phyloP scores from a whole-genome alignment of 23 tunicate genomes.

The Ascidia mentula region DNA sequence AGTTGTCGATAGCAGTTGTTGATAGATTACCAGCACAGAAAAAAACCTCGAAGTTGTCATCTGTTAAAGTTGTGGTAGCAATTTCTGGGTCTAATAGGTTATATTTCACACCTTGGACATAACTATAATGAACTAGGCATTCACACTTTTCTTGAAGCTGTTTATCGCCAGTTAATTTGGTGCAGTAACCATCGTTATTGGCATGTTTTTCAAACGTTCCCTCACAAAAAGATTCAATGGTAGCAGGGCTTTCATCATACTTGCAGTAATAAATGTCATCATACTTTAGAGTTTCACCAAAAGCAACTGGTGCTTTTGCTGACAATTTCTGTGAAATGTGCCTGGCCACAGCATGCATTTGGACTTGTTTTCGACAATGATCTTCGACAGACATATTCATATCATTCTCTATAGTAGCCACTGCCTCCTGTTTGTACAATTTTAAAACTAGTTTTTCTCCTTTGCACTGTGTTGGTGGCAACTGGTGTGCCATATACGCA shows the following conservation, averaged over 20 bases:
- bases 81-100: slow-evolving; percentile 13
- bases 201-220: slow-evolving; percentile 4
- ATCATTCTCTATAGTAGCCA: background rate
- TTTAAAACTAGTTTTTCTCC: slow-evolving; percentile 15
- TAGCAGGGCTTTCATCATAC: slow-evolving; percentile 11
- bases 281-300: slow-evolving; percentile 4
- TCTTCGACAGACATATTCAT: background rate
- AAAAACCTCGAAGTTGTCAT: slow-evolving; percentile 9
- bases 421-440: slow-evolving; percentile 12
- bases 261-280: slow-evolving; percentile 5
- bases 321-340: slow-evolving; percentile 1
- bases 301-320: slow-evolving; percentile 9
- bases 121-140: slow-evolving; percentile 3
- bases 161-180: background rate
- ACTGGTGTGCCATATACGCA: slow-evolving; percentile 20
- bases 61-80: background rate
- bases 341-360: slow-evolving; percentile 23
- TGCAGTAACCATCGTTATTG: slow-evolving; percentile 7
- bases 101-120: slow-evolving; percentile 16
- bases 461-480: background rate
- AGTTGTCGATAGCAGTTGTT: background rate
- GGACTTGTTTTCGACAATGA: slow-evolving; percentile 17
- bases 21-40: slow-evolving; percentile 17
- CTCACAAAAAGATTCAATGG: slow-evolving; percentile 24
- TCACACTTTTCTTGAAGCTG: slow-evolving; percentile 11